These are phyloP conservation scores for Boleophthalmus pectinirostris DNA, from an alignment of 2,113 vertebrate genomes.

Conservation along the genomic window DNA sequence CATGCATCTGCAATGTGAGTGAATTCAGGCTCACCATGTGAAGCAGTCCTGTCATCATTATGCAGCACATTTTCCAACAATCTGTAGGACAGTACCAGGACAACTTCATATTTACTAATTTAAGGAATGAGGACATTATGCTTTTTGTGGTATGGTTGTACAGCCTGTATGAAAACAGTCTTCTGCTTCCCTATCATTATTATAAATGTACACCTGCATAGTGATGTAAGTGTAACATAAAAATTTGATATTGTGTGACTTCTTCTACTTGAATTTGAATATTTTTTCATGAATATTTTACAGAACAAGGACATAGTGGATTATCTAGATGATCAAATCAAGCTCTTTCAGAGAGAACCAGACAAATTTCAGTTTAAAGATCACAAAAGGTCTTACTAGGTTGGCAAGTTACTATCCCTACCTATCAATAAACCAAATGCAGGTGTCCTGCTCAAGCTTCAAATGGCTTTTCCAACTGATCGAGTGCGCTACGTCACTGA, in stretches of 20 bases:
- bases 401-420: background rate
- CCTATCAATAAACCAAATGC: background rate
- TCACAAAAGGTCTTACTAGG: no score
- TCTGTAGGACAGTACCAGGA: background rate
- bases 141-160: no score
- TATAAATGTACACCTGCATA: no score
- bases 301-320: background rate
- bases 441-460: background rate
- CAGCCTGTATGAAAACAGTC: no score
- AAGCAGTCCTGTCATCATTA: background rate
- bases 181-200: no score
- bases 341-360: background rate
- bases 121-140: no score
- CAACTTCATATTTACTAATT: background rate
- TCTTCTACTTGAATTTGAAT: no score
- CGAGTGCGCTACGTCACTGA: background rate
- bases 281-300: no score
- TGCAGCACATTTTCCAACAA: background rate
- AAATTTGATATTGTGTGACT: no score
- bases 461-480: background rate
- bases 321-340: background rate
- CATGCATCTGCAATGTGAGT: constrained; percentile 11
- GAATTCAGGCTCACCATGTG: constrained; percentile 1
- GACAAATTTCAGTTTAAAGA: background rate
- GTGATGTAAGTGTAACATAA: no score